Evolutionary conservation across 2,113 vertebrate species (phyloP).

Genomic region (Puntigrus tetrazona): DNA sequence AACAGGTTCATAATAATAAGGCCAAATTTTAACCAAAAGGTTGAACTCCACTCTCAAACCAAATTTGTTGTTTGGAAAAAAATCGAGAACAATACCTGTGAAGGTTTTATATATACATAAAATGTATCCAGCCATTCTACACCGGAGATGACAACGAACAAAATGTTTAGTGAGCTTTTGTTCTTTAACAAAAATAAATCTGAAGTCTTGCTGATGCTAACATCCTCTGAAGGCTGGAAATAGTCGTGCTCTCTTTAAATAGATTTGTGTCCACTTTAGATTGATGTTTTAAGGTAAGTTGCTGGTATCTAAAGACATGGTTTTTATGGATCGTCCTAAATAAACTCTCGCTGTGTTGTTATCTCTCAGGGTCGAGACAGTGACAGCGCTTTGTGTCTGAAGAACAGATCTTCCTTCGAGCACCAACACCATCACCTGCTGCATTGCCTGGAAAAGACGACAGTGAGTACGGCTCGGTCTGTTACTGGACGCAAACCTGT

Average conservation of each 20-base stretch:
- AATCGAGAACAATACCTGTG: too few species aligned
- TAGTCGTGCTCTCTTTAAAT: constrained; percentile 43
- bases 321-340: not conserved
- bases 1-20: too few species aligned
- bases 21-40: too few species aligned
- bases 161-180: not conserved
- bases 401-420: constrained; percentile 86
- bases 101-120: too few species aligned
- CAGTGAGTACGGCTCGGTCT: constrained; percentile 71
- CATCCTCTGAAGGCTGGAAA: constrained; percentile 46
- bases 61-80: too few species aligned
- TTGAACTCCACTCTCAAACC: too few species aligned
- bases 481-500: not conserved
- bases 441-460: constrained; percentile 91
- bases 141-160: not conserved
- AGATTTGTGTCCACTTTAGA: not conserved
- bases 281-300: constrained; percentile 6
- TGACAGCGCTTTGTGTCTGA: constrained; percentile 76
- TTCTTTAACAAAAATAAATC: constrained; percentile 14
- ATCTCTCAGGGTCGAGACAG: constrained; percentile 72
- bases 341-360: constrained; percentile 15
- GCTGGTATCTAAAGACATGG: not conserved
- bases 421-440: constrained; percentile 88
- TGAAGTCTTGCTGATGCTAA: not conserved
- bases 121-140: not conserved